These are phyloP conservation scores for Trachymyrmex septentrionalis DNA, from an alignment of 1,140 invertebrate genomes.

Conservation along the genomic window DNA sequence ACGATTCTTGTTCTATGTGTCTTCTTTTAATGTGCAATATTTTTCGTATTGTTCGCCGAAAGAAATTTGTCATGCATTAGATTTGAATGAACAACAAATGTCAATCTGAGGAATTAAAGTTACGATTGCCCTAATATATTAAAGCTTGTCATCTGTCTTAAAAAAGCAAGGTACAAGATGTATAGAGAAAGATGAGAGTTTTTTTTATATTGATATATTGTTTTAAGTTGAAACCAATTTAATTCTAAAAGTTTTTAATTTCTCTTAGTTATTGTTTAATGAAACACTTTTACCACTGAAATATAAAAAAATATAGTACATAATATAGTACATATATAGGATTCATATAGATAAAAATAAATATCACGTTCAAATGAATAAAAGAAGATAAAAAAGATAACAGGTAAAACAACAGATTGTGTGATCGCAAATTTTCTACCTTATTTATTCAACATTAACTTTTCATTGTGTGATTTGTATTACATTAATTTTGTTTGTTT, in stretches of 20 bases:
- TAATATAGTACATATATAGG: no score
- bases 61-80: not conserved
- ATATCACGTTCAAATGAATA: not conserved
- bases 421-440: not conserved
- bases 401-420: not conserved
- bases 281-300: not conserved
- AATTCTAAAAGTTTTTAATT: not conserved
- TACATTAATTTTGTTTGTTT: not conserved
- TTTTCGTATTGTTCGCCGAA: conserved; percentile 1
- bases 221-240: not conserved
- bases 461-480: not conserved
- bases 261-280: not conserved
- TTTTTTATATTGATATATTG: no score
- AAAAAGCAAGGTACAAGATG: not conserved
- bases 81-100: not conserved
- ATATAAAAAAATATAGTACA: conserved; percentile 4
- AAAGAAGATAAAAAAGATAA: not conserved
- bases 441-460: conserved; percentile 24
- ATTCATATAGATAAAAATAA: not conserved
- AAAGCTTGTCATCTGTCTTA: not conserved
- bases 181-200: conserved; percentile 1
- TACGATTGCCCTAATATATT: not conserved
- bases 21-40: not conserved
- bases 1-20: not conserved
- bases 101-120: not conserved